Evolutionary conservation across 2,888 invertebrate genomes (phyloP).

Genomic region (Carcina quercana): DNA sequence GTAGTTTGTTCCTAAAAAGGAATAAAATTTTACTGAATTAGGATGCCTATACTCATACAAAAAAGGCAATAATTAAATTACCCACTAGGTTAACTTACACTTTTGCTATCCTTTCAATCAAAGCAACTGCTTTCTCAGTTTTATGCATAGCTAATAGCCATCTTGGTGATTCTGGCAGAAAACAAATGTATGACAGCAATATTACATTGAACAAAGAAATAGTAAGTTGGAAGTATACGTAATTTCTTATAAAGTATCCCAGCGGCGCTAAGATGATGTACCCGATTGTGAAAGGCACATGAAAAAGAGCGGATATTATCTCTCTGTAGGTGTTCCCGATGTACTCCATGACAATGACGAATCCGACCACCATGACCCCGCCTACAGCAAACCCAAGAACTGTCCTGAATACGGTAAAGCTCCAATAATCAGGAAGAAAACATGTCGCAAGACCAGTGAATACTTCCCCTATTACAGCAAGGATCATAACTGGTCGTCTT

Average conservation of each 20-base stretch:
- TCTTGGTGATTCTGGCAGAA: constrained; percentile 85
- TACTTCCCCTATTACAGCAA: constrained; percentile 81
- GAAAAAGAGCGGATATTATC: constrained; percentile 74
- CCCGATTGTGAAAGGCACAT: constrained; percentile 79
- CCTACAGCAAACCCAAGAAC: constrained; percentile 83
- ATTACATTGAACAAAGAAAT: constrained; percentile 73
- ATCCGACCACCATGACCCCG: constrained; percentile 79
- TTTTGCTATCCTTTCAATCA: constrained; percentile 79
- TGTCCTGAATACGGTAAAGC: constrained; percentile 79
- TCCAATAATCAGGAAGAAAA: constrained; percentile 76
- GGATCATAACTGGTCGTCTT: constrained; percentile 79
- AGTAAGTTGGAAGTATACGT: constrained; percentile 77
- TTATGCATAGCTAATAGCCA: constrained; percentile 82
- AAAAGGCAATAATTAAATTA: constrained; percentile 3
- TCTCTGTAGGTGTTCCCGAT: constrained; percentile 70
- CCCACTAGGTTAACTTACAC: constrained; percentile 37
- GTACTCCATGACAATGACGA: constrained; percentile 77
- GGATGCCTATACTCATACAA: neutral
- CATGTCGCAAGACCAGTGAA: constrained; percentile 79
- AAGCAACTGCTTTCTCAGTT: constrained; percentile 71
- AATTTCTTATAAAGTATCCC: constrained; percentile 78
- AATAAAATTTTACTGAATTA: constrained; percentile 1
- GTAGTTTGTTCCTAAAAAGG: constrained; percentile 46
- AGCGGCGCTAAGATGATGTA: constrained; percentile 76
- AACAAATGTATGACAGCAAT: constrained; percentile 78